These are phyloP conservation scores for Drosophila subsilvestris DNA, from an alignment of 2,888 invertebrate genomes.

Conservation along the genomic window DNA sequence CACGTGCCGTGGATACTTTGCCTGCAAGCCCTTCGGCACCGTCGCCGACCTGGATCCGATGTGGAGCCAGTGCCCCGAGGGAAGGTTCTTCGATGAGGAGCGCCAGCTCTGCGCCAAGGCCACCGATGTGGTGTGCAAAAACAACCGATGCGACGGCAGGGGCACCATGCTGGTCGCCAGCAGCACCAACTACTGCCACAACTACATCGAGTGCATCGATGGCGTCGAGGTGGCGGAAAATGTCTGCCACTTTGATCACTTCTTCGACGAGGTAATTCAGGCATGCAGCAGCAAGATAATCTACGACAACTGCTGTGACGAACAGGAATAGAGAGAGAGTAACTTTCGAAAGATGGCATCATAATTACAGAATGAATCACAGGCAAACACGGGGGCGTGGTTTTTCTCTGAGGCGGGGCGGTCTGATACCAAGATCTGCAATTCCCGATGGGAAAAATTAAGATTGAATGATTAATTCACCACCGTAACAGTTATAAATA, in stretches of 20 bases:
- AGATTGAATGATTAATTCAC: background rate
- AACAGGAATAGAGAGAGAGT: slow-evolving; percentile 42
- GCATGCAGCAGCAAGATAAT: slow-evolving; percentile 63
- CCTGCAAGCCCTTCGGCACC: slow-evolving; percentile 52
- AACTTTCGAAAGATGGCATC: too few species aligned
- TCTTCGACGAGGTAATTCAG: slow-evolving; percentile 74
- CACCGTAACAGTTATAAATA: too few species aligned
- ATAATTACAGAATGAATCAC: background rate
- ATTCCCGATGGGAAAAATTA: background rate
- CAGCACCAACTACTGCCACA: slow-evolving; percentile 71
- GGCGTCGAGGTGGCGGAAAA: slow-evolving; percentile 34
- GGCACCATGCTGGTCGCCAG: slow-evolving; percentile 67
- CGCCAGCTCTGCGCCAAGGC: slow-evolving; percentile 57
- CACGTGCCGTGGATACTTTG: slow-evolving; percentile 80
- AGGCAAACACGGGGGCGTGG: background rate
- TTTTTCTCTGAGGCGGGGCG: background rate
- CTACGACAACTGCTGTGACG: slow-evolving; percentile 71
- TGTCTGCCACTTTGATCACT: slow-evolving; percentile 70
- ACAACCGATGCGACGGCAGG: slow-evolving; percentile 81
- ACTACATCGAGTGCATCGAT: slow-evolving; percentile 70
- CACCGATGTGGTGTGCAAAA: slow-evolving; percentile 58
- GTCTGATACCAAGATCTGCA: background rate
- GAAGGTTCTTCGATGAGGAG: slow-evolving; percentile 66
- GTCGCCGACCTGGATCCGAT: slow-evolving; percentile 66
- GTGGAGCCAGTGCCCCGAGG: slow-evolving; percentile 75